Conservation (phyloP, 2,888 invertebrate species). For the Drosophila incognita region DNA sequence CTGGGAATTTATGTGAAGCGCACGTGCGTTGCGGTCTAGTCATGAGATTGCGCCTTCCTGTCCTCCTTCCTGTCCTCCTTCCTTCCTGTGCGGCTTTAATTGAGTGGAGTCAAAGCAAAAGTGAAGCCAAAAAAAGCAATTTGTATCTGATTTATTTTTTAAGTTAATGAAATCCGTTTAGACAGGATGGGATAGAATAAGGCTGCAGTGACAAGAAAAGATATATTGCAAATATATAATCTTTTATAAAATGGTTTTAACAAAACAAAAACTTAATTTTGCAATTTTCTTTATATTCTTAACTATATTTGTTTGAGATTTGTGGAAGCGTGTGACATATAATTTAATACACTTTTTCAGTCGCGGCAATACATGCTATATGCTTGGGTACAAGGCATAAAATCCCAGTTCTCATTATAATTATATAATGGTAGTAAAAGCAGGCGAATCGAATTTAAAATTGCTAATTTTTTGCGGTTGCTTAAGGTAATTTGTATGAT, state of each 20-base stretch:
- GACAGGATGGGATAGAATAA: background rate
- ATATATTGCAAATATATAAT: background rate
- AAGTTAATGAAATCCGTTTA: background rate
- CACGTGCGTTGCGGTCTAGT: slow-evolving; percentile 47
- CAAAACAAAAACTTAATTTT: background rate
- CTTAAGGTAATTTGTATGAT: too few species aligned
- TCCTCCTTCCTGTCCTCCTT: background rate
- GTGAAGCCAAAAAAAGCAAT: background rate
- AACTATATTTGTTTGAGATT: background rate
- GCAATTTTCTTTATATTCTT: background rate
- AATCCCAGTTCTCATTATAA: background rate
- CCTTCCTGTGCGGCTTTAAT: slow-evolving; percentile 17
- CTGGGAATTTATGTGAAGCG: slow-evolving; percentile 52
- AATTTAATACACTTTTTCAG: background rate
- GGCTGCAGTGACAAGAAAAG: background rate
- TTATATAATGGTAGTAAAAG: background rate
- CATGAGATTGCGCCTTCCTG: slow-evolving; percentile 10
- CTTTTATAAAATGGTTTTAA: too few species aligned
- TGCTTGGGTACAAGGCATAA: too few species aligned
- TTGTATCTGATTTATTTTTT: background rate
- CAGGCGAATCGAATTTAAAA: slow-evolving; percentile 4
- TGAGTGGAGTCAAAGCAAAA: slow-evolving; percentile 13
- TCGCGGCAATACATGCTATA: background rate
- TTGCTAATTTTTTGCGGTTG: slow-evolving; percentile 5
- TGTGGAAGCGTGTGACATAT: background rate